Evolutionary conservation across 2,888 invertebrate genomes (phyloP).

Genomic region (Alcis repandata): DNA sequence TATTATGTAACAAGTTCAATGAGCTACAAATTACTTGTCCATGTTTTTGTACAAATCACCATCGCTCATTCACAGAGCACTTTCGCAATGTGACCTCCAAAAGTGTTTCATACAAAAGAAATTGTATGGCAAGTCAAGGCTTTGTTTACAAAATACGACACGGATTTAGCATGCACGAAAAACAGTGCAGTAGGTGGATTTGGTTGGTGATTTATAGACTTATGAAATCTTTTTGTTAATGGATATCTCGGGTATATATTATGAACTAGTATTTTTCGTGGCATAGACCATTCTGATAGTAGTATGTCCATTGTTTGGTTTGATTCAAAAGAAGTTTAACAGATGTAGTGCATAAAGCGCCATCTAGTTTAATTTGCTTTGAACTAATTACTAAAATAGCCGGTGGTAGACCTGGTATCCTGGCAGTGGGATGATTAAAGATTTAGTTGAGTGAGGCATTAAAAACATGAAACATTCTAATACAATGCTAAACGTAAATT

Average conservation of each 20-base stretch:
- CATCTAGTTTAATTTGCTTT: too few species aligned
- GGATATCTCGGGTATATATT: too few species aligned
- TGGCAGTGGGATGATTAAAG: too few species aligned
- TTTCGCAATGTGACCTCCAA: conserved; percentile 33
- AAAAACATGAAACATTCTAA: too few species aligned
- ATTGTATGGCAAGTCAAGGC: conserved; percentile 36
- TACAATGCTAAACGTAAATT: background rate
- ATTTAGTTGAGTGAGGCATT: too few species aligned
- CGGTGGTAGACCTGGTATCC: too few species aligned
- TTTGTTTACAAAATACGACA: conserved; percentile 25
- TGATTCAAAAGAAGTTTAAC: too few species aligned
- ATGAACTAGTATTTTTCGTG: conserved; percentile 1
- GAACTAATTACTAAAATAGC: too few species aligned
- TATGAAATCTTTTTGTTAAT: too few species aligned
- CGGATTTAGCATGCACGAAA: conserved; percentile 24
- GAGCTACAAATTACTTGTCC: conserved; percentile 26
- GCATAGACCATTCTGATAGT: too few species aligned
- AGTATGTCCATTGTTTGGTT: too few species aligned
- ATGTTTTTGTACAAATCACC: conserved; percentile 31
- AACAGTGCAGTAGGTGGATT: conserved; percentile 11
- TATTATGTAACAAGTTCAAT: conserved; percentile 35
- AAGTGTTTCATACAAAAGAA: conserved; percentile 35
- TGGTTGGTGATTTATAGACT: background rate
- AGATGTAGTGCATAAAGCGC: too few species aligned
- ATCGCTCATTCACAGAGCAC: conserved; percentile 34